A percentile compares a stretch with the other conserved stretches of the same genome.
Evolutionary conservation across 2,113 vertebrate species (phyloP).

Genomic region (Trochalopteron elliotii): DNA sequence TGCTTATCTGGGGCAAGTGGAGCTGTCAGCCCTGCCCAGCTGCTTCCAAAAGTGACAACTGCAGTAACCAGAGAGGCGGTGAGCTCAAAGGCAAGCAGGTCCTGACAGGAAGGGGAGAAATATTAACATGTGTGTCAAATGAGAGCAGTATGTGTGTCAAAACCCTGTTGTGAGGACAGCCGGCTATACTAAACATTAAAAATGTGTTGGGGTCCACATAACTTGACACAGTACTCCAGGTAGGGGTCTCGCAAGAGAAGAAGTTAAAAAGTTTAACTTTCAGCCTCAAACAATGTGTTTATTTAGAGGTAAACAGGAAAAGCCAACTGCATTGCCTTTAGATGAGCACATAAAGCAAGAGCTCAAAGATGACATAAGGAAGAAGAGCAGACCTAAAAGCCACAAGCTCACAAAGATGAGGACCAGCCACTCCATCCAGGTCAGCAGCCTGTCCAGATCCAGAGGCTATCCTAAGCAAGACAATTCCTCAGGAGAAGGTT

Average conservation of each 20-base stretch:
- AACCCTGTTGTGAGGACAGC: background rate
- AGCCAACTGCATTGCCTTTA: background rate
- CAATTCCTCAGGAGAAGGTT: background rate
- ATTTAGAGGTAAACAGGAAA: background rate
- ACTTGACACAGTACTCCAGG: background rate
- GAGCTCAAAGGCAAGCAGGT: background rate
- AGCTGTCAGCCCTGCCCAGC: background rate
- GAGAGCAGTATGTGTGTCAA: background rate
- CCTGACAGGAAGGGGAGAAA: background rate
- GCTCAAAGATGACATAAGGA: background rate
- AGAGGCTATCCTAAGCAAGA: background rate
- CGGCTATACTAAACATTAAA: background rate
- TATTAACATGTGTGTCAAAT: background rate
- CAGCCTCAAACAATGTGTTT: background rate
- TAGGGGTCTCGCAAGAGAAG: background rate
- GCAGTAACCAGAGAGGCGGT: background rate
- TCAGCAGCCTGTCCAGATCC: background rate
- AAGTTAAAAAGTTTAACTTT: background rate
- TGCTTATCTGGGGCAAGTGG: background rate
- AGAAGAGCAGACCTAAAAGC: background rate
- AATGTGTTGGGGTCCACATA: rapidly evolving
- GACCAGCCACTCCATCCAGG: background rate
- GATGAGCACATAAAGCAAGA: background rate
- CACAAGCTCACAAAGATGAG: background rate
- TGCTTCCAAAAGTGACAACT: background rate